Evolutionary conservation across 2,797 vertebrate species (phyloP).

Genomic region (Pelobates cultripes): DNA sequence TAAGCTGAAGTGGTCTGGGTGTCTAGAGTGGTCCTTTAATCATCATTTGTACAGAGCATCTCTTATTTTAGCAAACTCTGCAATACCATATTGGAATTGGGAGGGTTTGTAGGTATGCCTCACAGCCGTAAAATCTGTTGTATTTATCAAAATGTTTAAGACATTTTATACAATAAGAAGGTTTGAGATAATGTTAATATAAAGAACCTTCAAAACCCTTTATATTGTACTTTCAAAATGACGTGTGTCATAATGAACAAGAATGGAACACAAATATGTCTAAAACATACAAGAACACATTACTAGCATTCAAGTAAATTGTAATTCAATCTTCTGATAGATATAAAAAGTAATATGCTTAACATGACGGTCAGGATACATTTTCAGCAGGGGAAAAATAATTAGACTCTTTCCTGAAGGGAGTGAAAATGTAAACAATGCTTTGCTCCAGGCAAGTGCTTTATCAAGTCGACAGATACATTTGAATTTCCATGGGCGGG

Average conservation of each 20-base stretch:
- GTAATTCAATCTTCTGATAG: slow-evolving; percentile 76
- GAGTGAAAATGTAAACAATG: slow-evolving; percentile 99
- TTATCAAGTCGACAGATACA: slow-evolving; percentile 99
- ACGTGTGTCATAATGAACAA: background rate
- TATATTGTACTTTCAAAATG: background rate
- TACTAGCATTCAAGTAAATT: slow-evolving; percentile 72
- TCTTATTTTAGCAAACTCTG: too few species aligned
- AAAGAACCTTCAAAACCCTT: too few species aligned
- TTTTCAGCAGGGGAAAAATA: slow-evolving; percentile 98
- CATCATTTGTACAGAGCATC: too few species aligned
- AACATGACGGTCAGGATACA: slow-evolving; percentile 95
- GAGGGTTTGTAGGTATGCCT: too few species aligned
- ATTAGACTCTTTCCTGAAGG: slow-evolving; percentile 99
- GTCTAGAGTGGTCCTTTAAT: too few species aligned
- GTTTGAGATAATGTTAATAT: too few species aligned
- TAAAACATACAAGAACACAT: background rate
- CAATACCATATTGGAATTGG: too few species aligned
- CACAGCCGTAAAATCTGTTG: too few species aligned
- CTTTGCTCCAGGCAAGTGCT: slow-evolving; percentile 99
- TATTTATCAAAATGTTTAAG: too few species aligned
- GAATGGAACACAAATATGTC: slow-evolving; percentile 20
- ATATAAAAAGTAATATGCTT: slow-evolving; percentile 73
- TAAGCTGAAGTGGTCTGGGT: too few species aligned
- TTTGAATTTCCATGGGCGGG: slow-evolving; percentile 99
- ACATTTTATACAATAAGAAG: too few species aligned